Evolutionary conservation across 2,797 vertebrate genomes (phyloP), one percentile per base, ranked within the genome.

Genomic region (Dallia pectoralis): DNA sequence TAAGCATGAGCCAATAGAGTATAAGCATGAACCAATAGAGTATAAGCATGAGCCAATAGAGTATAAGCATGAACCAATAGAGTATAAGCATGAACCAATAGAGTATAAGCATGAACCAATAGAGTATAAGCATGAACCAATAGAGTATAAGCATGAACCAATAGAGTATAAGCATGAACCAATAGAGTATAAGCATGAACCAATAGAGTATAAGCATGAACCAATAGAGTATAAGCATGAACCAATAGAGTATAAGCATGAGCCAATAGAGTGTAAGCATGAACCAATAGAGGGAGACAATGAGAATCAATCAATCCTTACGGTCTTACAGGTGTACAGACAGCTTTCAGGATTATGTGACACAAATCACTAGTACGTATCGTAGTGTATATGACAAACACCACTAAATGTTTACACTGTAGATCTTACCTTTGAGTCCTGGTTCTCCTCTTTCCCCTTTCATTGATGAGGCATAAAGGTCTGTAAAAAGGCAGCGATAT

Each of bases 371-470:
- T 56, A n/a, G 8, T 56, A 19, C 22, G 19, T n/a, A 56, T 56
- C 11, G 19, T n/a, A n/a, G n/a, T 56, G 51, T 56, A 22, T n/a
- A n/a, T 11, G n/a, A 19, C n/a, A 56, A 56, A 56, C 29, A 62
- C 22, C 29, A 51, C 49, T 29, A 15, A 53, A 66, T 0, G 30
- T 22, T 25, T 19, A 53, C 44, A 22, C 1, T 22, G 70, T 9
- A 33, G 27, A 36, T 72, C 66, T 87, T 90, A 98, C 97, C 97
- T 98, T 96, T 98, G 36, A 87, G 91, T 80, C 96, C 96, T 59
- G 95, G 93, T 36, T 90, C 77, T 72, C 93, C 94, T 85, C 82
- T 87, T 73, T 92, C 88, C 68, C 70, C 86, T 61, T 82, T 85
- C 22, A 83, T 77, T 25, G 89, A 85, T 0, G 91, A 84, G 0